A percentile compares a stretch with the other conserved stretches of the same genome.
phyloP scores from a whole-genome alignment of 2,113 vertebrate species.

The Mungos mungo region DNA sequence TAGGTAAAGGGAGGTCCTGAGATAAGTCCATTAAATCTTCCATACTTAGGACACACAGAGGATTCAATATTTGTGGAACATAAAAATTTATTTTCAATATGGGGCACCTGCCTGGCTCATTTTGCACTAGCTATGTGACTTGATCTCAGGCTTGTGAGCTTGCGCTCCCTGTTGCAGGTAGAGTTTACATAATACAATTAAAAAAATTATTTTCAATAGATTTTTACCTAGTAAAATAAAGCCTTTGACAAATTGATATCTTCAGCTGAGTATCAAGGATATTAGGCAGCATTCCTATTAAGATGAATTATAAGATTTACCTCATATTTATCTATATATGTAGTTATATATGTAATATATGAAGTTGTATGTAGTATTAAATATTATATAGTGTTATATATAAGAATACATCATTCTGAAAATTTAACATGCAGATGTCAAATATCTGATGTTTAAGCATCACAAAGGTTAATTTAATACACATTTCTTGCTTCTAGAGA shows the following conservation, averaged over 20 bases:
- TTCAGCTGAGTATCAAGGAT: not conserved
- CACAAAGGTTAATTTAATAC: not conserved
- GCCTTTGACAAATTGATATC: not conserved
- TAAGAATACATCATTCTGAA: constrained; percentile 25
- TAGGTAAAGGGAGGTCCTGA: not conserved
- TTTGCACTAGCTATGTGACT: not conserved
- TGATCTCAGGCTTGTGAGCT: not conserved
- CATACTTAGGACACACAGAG: not conserved
- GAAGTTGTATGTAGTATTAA: constrained; percentile 21
- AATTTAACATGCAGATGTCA: constrained; percentile 28
- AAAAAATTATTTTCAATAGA: not conserved
- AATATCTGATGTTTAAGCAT: constrained; percentile 21
- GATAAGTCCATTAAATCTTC: not conserved
- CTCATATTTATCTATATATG: not conserved
- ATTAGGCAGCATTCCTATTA: not conserved
- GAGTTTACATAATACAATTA: not conserved
- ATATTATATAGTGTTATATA: not conserved
- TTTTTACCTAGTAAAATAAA: constrained; percentile 23
- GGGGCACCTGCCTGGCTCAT: not conserved
- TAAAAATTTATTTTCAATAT: constrained; percentile 1
- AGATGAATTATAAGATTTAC: not conserved
- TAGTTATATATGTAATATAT: not conserved
- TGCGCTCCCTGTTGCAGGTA: not conserved
- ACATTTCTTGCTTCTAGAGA: constrained; percentile 10
- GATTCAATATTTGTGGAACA: not conserved